These are phyloP conservation scores for Eurytoma californica DNA, from an alignment of 2,888 invertebrate species.

Conservation along the genomic window DNA sequence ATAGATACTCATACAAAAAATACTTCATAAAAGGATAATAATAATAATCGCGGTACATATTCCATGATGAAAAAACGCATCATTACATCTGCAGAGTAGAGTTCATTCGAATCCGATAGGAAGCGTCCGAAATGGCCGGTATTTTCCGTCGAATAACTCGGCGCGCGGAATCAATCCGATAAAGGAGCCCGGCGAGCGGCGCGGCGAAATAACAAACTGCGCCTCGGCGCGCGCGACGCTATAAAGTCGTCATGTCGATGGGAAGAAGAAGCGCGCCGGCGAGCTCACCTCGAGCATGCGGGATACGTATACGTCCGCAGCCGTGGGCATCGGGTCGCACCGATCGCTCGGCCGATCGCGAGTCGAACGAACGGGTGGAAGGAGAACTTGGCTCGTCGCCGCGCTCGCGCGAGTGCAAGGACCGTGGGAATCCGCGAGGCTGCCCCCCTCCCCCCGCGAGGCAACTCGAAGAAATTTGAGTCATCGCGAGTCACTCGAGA, in stretches of 20 bases:
- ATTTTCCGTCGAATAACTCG: too few species aligned
- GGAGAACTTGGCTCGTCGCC: constrained; percentile 58
- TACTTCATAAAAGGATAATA: too few species aligned
- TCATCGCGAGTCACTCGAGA: constrained; percentile 54
- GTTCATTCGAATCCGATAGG: too few species aligned
- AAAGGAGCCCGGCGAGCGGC: not conserved
- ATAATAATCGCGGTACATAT: too few species aligned
- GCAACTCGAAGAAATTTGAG: constrained; percentile 54
- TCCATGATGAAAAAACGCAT: too few species aligned
- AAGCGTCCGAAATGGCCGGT: too few species aligned
- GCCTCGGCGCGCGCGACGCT: not conserved
- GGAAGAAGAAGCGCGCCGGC: not conserved
- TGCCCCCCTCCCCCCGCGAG: not conserved
- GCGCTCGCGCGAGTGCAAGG: constrained; percentile 43
- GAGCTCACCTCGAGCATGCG: not conserved
- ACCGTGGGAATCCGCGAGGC: constrained; percentile 52
- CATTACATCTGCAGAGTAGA: too few species aligned
- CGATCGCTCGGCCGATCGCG: constrained; percentile 1
- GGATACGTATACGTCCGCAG: constrained; percentile 1
- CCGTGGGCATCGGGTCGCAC: not conserved
- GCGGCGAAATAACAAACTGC: not conserved
- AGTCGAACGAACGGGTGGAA: constrained; percentile 7
- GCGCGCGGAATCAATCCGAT: too few species aligned
- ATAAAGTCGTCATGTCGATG: constrained; percentile 34
- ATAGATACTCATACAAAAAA: too few species aligned